Evolutionary conservation across 2,888 invertebrate species (phyloP).

Genomic region (Elegia similella): DNA sequence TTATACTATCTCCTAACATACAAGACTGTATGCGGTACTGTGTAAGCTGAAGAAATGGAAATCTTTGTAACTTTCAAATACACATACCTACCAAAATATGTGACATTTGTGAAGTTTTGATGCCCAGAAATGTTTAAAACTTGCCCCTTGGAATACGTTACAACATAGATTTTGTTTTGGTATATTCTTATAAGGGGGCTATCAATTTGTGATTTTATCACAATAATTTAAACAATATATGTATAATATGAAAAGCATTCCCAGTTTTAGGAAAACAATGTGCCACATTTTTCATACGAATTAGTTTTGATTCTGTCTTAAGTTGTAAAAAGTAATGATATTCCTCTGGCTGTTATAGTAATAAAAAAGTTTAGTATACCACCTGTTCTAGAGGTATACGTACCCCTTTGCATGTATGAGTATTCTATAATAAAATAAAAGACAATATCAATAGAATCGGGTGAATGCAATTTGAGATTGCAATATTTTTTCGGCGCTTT

Average conservation of each 20-base stretch:
- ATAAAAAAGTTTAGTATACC: neutral
- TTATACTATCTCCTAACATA: slow-evolving; percentile 36
- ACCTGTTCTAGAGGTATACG: neutral
- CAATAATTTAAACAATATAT: neutral
- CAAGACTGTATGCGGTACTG: slow-evolving; percentile 42
- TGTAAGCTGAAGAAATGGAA: slow-evolving; percentile 33
- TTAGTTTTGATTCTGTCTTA: neutral
- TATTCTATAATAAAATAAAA: slow-evolving; percentile 21
- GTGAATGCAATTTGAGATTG: slow-evolving; percentile 3
- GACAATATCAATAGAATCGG: slow-evolving; percentile 28
- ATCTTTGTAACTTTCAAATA: neutral
- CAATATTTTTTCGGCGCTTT: slow-evolving; percentile 5
- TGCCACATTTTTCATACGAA: slow-evolving; percentile 18
- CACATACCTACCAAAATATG: neutral
- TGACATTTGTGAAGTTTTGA: neutral
- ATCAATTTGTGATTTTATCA: neutral
- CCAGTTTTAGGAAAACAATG: slow-evolving; percentile 19
- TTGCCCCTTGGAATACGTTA: neutral
- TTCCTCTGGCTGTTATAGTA: slow-evolving; percentile 1
- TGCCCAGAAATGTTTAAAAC: neutral
- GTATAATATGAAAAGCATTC: neutral
- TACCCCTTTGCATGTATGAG: neutral
- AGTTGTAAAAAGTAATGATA: neutral
- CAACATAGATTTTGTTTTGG: neutral
- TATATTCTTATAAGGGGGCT: neutral